phyloP scores from a whole-genome alignment of 2,113 vertebrate genomes.

The Halcyon malimbica region DNA sequence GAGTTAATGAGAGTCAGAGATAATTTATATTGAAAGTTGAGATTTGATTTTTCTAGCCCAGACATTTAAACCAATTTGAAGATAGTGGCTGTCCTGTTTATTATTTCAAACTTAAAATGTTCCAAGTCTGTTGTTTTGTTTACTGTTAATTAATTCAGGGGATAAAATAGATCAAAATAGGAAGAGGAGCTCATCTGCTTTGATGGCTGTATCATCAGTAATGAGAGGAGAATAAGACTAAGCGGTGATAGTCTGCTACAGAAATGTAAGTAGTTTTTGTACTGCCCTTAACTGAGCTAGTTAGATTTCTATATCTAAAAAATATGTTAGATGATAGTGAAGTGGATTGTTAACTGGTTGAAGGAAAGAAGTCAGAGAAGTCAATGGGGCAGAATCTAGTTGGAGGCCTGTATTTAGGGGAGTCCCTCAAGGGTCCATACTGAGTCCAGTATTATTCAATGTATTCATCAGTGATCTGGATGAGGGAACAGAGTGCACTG shows the following conservation, averaged over 20 bases:
- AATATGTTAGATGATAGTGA: neutral
- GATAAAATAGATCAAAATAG: neutral
- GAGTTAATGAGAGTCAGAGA: neutral
- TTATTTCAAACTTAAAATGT: neutral
- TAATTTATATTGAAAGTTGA: neutral
- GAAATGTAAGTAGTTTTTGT: neutral
- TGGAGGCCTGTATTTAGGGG: no score
- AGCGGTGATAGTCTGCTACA: neutral
- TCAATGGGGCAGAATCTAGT: no score
- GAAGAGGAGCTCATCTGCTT: neutral
- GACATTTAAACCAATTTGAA: neutral
- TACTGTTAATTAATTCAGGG: neutral
- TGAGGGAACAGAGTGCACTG: no score
- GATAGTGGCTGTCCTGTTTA: neutral
- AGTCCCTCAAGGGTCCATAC: no score
- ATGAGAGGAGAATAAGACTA: neutral
- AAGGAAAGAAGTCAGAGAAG: no score
- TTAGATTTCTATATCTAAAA: neutral
- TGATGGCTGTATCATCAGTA: neutral
- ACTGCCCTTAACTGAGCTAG: neutral
- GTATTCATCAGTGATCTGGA: no score
- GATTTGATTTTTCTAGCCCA: neutral
- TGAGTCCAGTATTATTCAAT: no score
- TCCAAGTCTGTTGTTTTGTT: neutral
- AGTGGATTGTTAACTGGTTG: no score